Evolutionary conservation across 2,888 invertebrate genomes (phyloP), one percentile per base, ranked within the genome.

Genomic region (Autographa pulchrina): DNA sequence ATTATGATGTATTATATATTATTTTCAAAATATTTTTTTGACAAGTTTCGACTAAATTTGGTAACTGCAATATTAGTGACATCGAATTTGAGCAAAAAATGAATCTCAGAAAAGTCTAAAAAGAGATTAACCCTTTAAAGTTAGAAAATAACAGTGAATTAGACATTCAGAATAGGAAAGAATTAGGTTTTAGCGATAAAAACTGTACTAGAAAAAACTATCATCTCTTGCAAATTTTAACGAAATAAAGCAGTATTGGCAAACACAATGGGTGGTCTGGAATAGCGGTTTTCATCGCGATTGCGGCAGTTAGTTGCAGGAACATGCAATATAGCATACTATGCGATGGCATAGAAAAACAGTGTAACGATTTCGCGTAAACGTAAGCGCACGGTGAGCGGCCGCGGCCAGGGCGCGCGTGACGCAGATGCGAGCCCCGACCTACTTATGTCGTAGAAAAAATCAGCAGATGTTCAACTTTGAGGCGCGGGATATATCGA

Each of bases 391-490:
- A 84, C 88, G 85, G 84, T 75, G 85, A 80, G 83, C 88, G 86
- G 88, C 86, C 81, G 88, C 90, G 87, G 89, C 88, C 88, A 88
- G 88, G 86, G 83, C 85, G 85, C 74, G 86, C 54, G 90, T 96
- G 95, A 96, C 96, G 95, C 95, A 95, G 92, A 88, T 85, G 84
- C 91, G 89, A 93, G 93, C 95, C 95, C 94, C 95, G 96, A 96
- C 96, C 96, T 96, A 95, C 91, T 95, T 96, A 92, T 93, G 94
- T 93, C 94, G 94, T 91, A 89, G 93, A 94, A 95, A 95, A 95
- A 95, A 93, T 93, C 92, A 92, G 92, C 94, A 94, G 94, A 95
- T 95, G 94, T 93, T 95, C 89, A 94, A 94, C 91, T 94, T 91
- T 91, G 91, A 90, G 90, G 89, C 89, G 92, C 89, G 92, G 91